Base-by-base conservation (phyloP, 2,888 invertebrate genomes). In the Octonoba sinensis region DNA sequence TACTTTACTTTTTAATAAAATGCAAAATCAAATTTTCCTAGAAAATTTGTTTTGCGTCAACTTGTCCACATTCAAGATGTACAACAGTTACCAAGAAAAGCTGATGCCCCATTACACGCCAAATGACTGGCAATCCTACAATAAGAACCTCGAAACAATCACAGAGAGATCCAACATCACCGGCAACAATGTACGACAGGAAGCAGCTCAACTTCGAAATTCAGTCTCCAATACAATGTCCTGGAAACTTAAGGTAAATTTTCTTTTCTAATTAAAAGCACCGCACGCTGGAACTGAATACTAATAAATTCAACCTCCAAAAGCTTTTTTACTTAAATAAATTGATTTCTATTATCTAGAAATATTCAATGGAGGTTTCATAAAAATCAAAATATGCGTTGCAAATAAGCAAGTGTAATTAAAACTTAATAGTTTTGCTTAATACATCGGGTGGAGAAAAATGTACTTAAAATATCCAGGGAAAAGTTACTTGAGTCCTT, bases 201-300 rank as follows among this genome's bases (percentile, higher is more conserved):
- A 77, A 47, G 46, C 70, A 0, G 56, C 46, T 6, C 77, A 83
- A 22, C 49, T 73, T 2, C 44, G 77, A 24, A 77, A 73, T 64
- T 59, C 74, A 2, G 69, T 71, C 13, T 44, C 22, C 27, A 83
- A 83, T 47, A 77, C 69, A 12, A 77, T 83, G 54, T 27, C 62
- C 8, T 83, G 83, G 83, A 83, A 78, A 59, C 73, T 78, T 12
- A 60, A 59, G 73, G 83, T 83, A 46, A 24, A 24, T 11, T 46
- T 46, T 47, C 4, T 18, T 59, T 22, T 15, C 8, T 59, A 2
- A 22, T 18, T 59, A 20, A 24, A 20, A 59, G 6, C 8, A 22
- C 8, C 0, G 20, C 20, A 59, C 51, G 13, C 18, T 6, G 6
- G 6, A n/a, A n/a, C 18, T 6, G 51, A 51, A 8, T 4, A 18